These are phyloP conservation scores for Bombus pyrosoma DNA, from an alignment of 1,140 invertebrate species.

Conservation along the genomic window DNA sequence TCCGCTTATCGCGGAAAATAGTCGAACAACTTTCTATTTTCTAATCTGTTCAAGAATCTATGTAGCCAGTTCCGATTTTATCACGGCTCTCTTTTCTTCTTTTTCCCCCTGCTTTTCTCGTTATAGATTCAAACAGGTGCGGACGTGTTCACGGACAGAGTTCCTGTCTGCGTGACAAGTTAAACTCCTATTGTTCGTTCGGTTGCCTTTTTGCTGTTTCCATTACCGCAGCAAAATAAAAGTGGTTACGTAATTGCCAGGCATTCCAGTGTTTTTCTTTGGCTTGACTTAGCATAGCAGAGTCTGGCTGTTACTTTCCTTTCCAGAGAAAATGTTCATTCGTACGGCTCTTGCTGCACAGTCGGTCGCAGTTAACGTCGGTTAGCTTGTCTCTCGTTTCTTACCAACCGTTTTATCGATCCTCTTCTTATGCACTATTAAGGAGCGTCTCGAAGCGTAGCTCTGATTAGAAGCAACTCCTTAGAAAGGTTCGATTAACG, in stretches of 20 bases:
- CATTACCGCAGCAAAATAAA: conserved; percentile 19
- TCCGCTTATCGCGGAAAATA: no score
- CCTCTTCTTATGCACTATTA: conserved; percentile 12
- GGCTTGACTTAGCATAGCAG: not conserved
- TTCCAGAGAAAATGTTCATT: not conserved
- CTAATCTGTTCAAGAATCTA: not conserved
- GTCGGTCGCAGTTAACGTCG: not conserved
- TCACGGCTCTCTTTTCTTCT: not conserved
- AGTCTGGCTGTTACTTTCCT: not conserved
- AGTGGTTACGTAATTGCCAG: conserved; percentile 4
- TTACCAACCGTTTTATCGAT: conserved; percentile 35
- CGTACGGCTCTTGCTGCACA: not conserved
- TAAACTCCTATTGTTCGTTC: not conserved
- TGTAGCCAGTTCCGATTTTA: not conserved
- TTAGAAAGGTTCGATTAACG: not conserved
- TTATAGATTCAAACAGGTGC: not conserved
- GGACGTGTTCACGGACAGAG: not conserved
- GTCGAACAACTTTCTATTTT: not conserved
- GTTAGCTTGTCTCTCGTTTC: not conserved
- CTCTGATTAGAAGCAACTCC: not conserved
- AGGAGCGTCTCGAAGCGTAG: not conserved
- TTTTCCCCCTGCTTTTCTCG: no score
- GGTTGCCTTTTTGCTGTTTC: conserved; percentile 7
- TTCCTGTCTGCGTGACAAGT: not conserved
- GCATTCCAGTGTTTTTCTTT: conserved; percentile 18